phyloP scores from a whole-genome alignment of 1,140 invertebrate species.

The Tetramorium alpestre region DNA sequence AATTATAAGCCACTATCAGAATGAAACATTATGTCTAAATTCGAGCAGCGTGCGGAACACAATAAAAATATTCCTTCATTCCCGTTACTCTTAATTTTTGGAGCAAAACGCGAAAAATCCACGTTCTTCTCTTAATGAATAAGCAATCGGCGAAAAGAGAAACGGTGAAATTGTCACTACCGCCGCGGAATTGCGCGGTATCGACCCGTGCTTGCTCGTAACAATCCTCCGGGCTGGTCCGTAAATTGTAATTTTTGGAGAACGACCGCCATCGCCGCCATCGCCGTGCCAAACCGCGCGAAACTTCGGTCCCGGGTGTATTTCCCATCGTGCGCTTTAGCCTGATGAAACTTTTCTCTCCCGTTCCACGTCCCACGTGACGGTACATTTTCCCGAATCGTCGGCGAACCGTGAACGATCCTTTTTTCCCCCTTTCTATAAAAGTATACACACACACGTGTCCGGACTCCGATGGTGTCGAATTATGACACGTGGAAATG shows the following conservation, averaged over 20 bases:
- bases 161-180: neutral
- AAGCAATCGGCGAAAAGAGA: conserved; percentile 16
- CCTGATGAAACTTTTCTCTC: conserved; percentile 48
- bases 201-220: conserved; percentile 5
- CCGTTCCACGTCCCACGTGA: neutral
- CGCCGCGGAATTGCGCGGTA: conserved; percentile 13
- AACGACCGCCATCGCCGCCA: conserved; percentile 11
- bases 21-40: neutral
- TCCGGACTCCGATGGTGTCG: neutral
- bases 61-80: neutral
- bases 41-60: neutral
- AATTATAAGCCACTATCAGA: neutral
- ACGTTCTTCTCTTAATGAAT: neutral
- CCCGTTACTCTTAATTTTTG: neutral
- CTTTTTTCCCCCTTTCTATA: no score
- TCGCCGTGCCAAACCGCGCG: conserved; percentile 20
- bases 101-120: neutral
- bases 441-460: neutral
- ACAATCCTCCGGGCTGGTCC: conserved; percentile 16
- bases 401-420: conserved; percentile 24
- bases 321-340: conserved; percentile 8
- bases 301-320: conserved; percentile 56
- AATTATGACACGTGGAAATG: conserved; percentile 1
- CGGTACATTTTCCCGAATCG: conserved; percentile 21
- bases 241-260: conserved; percentile 53